phyloP scores from a whole-genome alignment of 2,797 vertebrate genomes.

The Ptychobarbus kaznakovi region DNA sequence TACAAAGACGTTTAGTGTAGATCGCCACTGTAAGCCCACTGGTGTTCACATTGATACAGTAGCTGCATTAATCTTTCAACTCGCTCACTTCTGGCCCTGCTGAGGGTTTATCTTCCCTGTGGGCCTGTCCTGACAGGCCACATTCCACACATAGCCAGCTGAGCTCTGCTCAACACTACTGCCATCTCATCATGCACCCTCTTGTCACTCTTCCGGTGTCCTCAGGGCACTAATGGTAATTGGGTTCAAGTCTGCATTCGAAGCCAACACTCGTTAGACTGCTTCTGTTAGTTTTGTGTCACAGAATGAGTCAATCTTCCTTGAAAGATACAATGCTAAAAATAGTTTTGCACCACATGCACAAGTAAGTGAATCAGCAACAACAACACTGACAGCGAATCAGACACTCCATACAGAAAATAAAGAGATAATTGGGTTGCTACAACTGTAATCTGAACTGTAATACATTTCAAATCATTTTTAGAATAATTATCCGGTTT shows the following conservation, averaged over 20 bases:
- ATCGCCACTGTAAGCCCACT: slow-evolving; percentile 9
- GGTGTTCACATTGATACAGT: slow-evolving; percentile 40
- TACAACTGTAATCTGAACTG: background rate
- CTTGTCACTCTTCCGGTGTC: slow-evolving; percentile 57
- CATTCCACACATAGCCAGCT: slow-evolving; percentile 76
- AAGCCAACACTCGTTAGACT: slow-evolving; percentile 17
- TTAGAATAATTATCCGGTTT: background rate
- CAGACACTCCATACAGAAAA: background rate
- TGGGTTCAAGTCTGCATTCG: slow-evolving; percentile 28
- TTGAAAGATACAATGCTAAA: background rate
- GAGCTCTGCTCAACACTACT: slow-evolving; percentile 65
- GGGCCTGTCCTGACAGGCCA: slow-evolving; percentile 75
- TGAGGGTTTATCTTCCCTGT: slow-evolving; percentile 68
- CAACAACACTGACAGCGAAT: background rate
- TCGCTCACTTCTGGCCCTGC: slow-evolving; percentile 31
- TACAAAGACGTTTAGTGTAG: slow-evolving; percentile 27
- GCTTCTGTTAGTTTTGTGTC: background rate
- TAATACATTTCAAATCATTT: background rate
- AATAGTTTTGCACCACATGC: background rate
- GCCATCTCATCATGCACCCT: slow-evolving; percentile 61
- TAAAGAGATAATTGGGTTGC: background rate
- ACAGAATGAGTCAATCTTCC: background rate
- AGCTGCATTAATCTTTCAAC: slow-evolving; percentile 64
- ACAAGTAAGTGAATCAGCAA: background rate
- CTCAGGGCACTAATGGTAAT: slow-evolving; percentile 25